phyloP scores from a whole-genome alignment of 1,140 invertebrate genomes.

The Achroia grisella region DNA sequence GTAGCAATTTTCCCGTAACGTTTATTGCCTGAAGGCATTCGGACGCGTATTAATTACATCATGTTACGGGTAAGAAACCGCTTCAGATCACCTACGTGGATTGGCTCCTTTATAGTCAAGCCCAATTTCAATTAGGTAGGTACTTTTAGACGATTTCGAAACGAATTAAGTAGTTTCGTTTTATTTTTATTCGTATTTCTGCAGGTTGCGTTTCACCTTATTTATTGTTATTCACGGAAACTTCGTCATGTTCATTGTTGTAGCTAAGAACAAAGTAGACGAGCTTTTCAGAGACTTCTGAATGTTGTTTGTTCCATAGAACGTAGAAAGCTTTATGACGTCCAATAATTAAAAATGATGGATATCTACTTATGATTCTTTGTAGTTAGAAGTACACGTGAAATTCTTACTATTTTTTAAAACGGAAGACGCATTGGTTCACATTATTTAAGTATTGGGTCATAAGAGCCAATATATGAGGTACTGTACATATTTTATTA shows the following conservation, averaged over 20 bases:
- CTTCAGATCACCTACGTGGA: conserved; percentile 3
- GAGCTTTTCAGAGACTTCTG: not conserved
- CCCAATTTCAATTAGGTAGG: conserved; percentile 35
- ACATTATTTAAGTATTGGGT: no score
- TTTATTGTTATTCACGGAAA: not conserved
- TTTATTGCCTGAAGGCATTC: conserved; percentile 5
- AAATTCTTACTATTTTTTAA: no score
- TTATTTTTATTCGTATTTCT: conserved; percentile 32
- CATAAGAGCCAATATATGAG: no score
- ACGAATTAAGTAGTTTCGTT: conserved; percentile 39
- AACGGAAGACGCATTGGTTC: no score
- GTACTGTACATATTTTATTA: no score
- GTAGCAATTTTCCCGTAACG: conserved; percentile 2
- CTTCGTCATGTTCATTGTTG: no score
- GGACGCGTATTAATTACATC: conserved; percentile 7
- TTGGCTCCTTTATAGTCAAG: conserved; percentile 25
- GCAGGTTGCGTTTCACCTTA: conserved; percentile 2
- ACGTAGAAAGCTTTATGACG: no score
- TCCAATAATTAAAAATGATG: no score
- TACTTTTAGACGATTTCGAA: conserved; percentile 32
- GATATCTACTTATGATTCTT: no score
- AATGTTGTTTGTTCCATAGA: no score
- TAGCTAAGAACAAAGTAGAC: no score
- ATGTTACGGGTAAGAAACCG: not conserved
- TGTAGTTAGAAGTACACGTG: no score